Percentiles rank a stretch among this genome's conserved stretches.
phyloP scores from a whole-genome alignment of 2,797 vertebrate species.

The Acanthurus leucopareius region DNA sequence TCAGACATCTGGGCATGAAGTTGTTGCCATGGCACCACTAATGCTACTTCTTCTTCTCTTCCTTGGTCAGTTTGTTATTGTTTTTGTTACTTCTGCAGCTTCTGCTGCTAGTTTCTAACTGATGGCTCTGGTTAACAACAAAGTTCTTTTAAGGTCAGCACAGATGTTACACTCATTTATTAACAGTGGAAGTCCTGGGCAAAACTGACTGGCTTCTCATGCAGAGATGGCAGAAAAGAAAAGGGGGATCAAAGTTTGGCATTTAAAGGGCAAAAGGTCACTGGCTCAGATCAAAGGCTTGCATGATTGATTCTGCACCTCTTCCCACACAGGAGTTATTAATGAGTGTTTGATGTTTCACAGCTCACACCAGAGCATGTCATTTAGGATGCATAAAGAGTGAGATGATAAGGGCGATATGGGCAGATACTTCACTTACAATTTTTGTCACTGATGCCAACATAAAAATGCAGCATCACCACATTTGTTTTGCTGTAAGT shows the following conservation, averaged over 20 bases:
- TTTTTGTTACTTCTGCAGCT: conserved; percentile 37
- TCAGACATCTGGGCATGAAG: conserved; percentile 62
- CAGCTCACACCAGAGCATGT: conserved; percentile 22
- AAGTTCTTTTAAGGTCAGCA: conserved; percentile 54
- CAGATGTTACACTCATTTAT: conserved; percentile 43
- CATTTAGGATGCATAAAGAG: conserved; percentile 39
- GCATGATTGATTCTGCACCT: conserved; percentile 56
- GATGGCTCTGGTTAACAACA: conserved; percentile 44
- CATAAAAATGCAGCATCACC: conserved; percentile 27
- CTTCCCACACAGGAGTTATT: conserved; percentile 35
- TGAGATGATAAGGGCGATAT: neutral
- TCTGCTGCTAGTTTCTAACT: conserved; percentile 38
- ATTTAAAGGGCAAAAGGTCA: conserved; percentile 79
- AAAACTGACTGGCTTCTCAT: neutral
- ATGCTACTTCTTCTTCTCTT: conserved; percentile 57
- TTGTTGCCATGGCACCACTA: conserved; percentile 67
- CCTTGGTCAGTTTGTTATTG: conserved; percentile 55
- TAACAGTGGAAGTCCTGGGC: conserved; percentile 11
- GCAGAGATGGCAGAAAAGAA: neutral
- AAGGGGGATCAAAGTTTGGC: conserved; percentile 60
- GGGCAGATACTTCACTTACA: conserved; percentile 9
- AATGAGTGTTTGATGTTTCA: conserved; percentile 58
- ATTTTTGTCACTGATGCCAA: conserved; percentile 10
- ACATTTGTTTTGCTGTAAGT: conserved; percentile 19
- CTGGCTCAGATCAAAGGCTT: conserved; percentile 57